Evolutionary conservation across 1,140 invertebrate species (phyloP), one percentile per base, ranked within the genome.

Genomic region (Chrysomallon squamiferum): DNA sequence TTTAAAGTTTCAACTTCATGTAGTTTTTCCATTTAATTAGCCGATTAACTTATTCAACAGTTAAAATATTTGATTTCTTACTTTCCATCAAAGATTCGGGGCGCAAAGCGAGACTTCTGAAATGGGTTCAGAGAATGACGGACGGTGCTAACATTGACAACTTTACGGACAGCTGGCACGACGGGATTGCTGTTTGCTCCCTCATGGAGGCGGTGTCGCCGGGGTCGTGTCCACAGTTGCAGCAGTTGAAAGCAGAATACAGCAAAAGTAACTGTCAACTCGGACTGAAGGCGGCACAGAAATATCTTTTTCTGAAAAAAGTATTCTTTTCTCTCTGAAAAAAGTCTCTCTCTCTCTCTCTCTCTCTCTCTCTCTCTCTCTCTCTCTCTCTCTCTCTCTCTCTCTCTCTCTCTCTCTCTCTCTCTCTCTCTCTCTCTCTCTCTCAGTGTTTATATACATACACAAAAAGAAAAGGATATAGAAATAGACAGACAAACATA

Each of bases 181-280:
- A 85, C 66, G 85, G 85, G 1, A 77, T 81, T 30, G 72, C 73
- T 0, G 65, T 86, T 2, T 83, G 83, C 62, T 76, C 83, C 30
- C 69, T 86, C 0, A 38, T 85, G 1, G 83, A 86, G 52, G 71
- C 74, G 1, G 57, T 86, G 7, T 64, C 69, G 18, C 84, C 84
- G 3, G 83, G 83, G 0, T 66, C 72, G 4, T 85, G 79, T 70
- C 82, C 84, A 1, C 75, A 76, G 20, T 80, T 72, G 50, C 61
- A 78, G 25, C 69, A 79, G 1, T 69, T 86, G 18, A 78, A 80
- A 57, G 68, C 73, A 0, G 68, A 81, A 13, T 73, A 85, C 60
- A 67, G 71, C 0, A 61, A 80, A 7, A 75, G 77, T 35, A 86
- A 86, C 65, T 76, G 82, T 52, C 66, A 78, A 13, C 71, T 84